Percentiles rank a stretch among this genome's conserved stretches.
phyloP scores from a whole-genome alignment of 2,888 invertebrate genomes.

The Drosophila limbata region DNA sequence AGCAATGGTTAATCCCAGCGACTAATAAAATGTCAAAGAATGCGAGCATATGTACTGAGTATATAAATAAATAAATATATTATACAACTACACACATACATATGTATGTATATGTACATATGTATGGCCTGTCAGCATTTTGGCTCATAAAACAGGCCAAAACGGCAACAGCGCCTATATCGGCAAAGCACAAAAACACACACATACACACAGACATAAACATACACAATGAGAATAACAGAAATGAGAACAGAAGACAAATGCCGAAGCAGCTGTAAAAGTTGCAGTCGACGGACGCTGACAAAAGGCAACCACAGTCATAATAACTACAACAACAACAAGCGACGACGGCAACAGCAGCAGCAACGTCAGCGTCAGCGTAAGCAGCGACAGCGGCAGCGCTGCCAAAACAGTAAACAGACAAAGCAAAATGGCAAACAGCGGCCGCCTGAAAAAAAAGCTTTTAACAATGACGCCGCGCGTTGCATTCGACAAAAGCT shows the following conservation, averaged over 20 bases:
- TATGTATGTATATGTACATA: neutral
- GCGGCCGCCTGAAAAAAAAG: slow-evolving; percentile 16
- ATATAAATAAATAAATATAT: slow-evolving; percentile 47
- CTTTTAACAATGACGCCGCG: slow-evolving; percentile 66
- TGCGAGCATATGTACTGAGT: slow-evolving; percentile 34
- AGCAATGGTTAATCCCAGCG: slow-evolving; percentile 60
- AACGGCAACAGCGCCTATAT: slow-evolving; percentile 6
- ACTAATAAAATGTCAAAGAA: slow-evolving; percentile 56
- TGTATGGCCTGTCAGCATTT: slow-evolving; percentile 55
- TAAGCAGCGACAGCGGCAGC: slow-evolving; percentile 10
- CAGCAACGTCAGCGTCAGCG: neutral
- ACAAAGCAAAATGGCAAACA: slow-evolving; percentile 41
- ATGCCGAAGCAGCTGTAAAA: slow-evolving; percentile 54
- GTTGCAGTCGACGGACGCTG: slow-evolving; percentile 52
- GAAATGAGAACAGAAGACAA: slow-evolving; percentile 22
- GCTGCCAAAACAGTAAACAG: slow-evolving; percentile 16
- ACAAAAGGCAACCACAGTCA: slow-evolving; percentile 31
- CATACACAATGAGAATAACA: slow-evolving; percentile 10
- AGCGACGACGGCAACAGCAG: slow-evolving; percentile 14
- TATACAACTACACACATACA: slow-evolving; percentile 24
- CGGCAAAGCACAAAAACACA: slow-evolving; percentile 6
- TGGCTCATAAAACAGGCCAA: slow-evolving; percentile 56
- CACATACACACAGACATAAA: neutral
- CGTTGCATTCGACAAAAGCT: slow-evolving; percentile 59
- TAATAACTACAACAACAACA: slow-evolving; percentile 11